phyloP scores from a whole-genome alignment of 2,888 invertebrate genomes.

The Portevinia maculata region DNA sequence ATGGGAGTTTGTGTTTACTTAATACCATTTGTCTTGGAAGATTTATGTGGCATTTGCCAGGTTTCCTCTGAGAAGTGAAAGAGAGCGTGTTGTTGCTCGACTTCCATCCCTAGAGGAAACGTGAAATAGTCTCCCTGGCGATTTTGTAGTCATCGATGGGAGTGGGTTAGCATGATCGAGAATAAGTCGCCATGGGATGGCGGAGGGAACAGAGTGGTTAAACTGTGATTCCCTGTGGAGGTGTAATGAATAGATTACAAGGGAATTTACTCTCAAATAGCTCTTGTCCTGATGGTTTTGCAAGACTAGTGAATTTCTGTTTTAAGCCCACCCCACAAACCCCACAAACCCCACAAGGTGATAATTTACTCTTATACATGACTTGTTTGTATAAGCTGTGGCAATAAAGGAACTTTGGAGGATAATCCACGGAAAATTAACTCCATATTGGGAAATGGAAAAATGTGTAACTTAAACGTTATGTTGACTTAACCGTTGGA shows the following conservation, averaged over 20 bases:
- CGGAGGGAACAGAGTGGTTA: constrained; percentile 47
- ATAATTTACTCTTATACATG: constrained; percentile 61
- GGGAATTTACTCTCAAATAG: constrained; percentile 64
- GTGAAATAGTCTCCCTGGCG: constrained; percentile 63
- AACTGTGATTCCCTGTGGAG: constrained; percentile 71
- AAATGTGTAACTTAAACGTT: constrained; percentile 9
- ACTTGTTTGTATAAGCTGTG: constrained; percentile 44
- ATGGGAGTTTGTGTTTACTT: constrained; percentile 72
- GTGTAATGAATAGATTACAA: constrained; percentile 72
- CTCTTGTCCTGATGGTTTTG: constrained; percentile 37
- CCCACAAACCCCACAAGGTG: constrained; percentile 34
- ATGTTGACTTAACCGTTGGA: constrained; percentile 53
- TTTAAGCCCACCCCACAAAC: constrained; percentile 31
- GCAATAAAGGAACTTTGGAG: constrained; percentile 42
- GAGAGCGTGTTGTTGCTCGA: not conserved
- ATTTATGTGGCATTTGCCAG: constrained; percentile 66
- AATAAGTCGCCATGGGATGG: not conserved
- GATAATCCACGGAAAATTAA: constrained; percentile 67
- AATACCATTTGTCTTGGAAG: constrained; percentile 73
- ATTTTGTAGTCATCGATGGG: constrained; percentile 22
- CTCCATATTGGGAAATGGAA: constrained; percentile 28
- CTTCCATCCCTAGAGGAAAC: not conserved
- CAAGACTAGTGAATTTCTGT: constrained; percentile 42
- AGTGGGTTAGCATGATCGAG: not conserved
- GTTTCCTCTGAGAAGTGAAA: constrained; percentile 17